A percentile compares a stretch with the other conserved stretches of the same genome.
These are phyloP conservation scores for Caenorhabditis sp. DNA, from an alignment of 2,888 invertebrate genomes.

Conservation along the genomic window DNA sequence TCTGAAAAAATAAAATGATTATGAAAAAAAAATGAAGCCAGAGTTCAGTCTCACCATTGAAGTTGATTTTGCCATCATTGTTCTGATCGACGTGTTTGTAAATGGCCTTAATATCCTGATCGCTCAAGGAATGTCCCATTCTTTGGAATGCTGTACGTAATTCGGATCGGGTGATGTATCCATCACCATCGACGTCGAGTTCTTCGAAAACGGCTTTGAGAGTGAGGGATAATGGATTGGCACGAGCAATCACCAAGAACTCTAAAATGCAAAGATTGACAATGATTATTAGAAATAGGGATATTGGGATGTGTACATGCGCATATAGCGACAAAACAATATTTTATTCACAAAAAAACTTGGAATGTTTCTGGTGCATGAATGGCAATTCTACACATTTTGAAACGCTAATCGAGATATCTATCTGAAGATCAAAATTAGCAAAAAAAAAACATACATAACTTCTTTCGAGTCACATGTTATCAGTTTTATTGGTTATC, in stretches of 20 bases:
- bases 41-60: conserved; percentile 62
- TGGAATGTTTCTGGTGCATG: too few species aligned
- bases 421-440: too few species aligned
- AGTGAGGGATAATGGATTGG: conserved; percentile 70
- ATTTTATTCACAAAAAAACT: too few species aligned
- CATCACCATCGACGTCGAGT: conserved; percentile 71
- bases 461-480: too few species aligned
- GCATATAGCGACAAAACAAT: too few species aligned
- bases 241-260: conserved; percentile 67
- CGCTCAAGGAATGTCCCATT: conserved; percentile 71
- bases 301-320: too few species aligned
- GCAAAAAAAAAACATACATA: too few species aligned
- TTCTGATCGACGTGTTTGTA: conserved; percentile 73
- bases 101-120: conserved; percentile 71
- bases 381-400: too few species aligned
- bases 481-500: too few species aligned
- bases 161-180: conserved; percentile 68
- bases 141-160: conserved; percentile 72
- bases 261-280: conserved; percentile 43
- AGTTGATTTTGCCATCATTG: conserved; percentile 71
- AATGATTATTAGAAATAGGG: background rate
- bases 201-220: conserved; percentile 70
- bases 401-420: too few species aligned
- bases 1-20: conserved; percentile 50
- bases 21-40: background rate